Percentiles rank a stretch among this genome's conserved stretches.
These are phyloP conservation scores for Bambusicola thoracicus DNA, from an alignment of 2,113 vertebrate species.

Conservation along the genomic window DNA sequence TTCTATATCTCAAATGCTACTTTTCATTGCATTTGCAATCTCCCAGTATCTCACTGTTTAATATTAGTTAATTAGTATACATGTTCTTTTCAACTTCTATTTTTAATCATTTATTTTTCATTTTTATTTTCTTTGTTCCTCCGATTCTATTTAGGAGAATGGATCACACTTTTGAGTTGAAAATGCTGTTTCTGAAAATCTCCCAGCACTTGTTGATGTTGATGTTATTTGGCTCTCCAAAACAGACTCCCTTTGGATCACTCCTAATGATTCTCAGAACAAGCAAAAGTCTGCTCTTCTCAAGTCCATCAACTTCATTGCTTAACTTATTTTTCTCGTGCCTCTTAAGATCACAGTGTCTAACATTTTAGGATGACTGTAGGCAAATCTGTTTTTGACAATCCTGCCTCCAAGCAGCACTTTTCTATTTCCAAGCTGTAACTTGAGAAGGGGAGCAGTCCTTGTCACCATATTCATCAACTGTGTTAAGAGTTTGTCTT, in stretches of 20 bases:
- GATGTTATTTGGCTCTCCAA: not conserved
- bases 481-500: not conserved
- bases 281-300: not conserved
- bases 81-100: not conserved
- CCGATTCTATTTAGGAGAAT: not conserved
- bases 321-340: not conserved
- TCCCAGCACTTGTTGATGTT: not conserved
- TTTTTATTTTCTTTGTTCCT: not conserved
- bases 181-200: not conserved
- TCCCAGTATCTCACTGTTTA: not conserved
- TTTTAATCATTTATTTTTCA: not conserved
- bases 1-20: not conserved
- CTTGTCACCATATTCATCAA: not conserved
- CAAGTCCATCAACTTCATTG: not conserved
- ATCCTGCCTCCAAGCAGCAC: not conserved
- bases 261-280: not conserved
- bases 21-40: not conserved
- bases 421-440: not conserved
- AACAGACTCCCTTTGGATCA: not conserved
- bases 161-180: not conserved
- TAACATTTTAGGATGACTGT: not conserved
- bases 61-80: not conserved
- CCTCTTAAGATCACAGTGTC: not conserved
- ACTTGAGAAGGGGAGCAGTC: not conserved
- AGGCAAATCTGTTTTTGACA: not conserved